A percentile compares a stretch with the other conserved stretches of the same genome.
Conservation (phyloP, 92 coral and sea anemone species). For the Porites divaricata region DNA sequence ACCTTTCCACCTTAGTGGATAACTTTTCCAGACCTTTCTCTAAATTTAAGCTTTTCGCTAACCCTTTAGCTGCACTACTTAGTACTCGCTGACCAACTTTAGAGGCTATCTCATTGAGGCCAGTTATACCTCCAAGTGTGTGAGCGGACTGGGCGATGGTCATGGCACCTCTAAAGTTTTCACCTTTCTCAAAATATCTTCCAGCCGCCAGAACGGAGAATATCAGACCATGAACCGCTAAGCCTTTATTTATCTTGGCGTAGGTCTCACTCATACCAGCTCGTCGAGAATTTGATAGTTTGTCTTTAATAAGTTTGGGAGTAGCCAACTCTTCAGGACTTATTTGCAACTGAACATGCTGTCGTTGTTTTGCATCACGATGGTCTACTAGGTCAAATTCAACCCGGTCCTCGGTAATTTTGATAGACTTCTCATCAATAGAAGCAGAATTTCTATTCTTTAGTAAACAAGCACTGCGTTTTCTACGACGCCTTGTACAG, state of each 20-base stretch:
- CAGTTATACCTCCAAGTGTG: constrained; percentile 61
- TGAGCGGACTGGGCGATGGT: constrained; percentile 57
- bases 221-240: constrained; percentile 59
- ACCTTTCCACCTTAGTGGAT: constrained; percentile 47
- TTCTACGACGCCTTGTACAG: constrained; percentile 35
- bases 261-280: constrained; percentile 27
- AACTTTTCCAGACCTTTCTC: constrained; percentile 39
- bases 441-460: constrained; percentile 15
- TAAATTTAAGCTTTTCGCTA: constrained; percentile 40
- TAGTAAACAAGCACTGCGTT: constrained; percentile 29
- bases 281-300: constrained; percentile 10
- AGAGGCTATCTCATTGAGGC: constrained; percentile 57
- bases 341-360: constrained; percentile 17
- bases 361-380: constrained; percentile 47
- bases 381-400: constrained; percentile 47
- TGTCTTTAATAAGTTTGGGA: constrained; percentile 43
- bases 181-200: constrained; percentile 40
- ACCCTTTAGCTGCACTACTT: constrained; percentile 12
- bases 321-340: constrained; percentile 36
- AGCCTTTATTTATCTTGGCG: constrained; percentile 51
- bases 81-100: constrained; percentile 40
- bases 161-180: constrained; percentile 45
- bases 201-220: constrained; percentile 55
- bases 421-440: constrained; percentile 51
- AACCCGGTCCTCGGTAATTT: constrained; percentile 31